phyloP scores from a whole-genome alignment of 2,797 vertebrate species.

The Parambassis ranga region DNA sequence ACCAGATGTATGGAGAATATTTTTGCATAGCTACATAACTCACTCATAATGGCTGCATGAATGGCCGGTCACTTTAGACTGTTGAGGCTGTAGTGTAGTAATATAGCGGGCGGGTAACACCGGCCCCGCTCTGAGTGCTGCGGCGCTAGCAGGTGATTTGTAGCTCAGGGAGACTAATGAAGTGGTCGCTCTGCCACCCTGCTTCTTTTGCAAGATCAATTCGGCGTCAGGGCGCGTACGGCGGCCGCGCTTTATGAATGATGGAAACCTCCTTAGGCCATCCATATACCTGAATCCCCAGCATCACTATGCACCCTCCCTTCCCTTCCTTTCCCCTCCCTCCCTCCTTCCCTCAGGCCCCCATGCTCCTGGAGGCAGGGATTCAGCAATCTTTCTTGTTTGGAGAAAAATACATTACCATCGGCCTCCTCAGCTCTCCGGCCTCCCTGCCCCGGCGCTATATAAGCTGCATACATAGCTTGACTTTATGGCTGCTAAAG shows the following conservation, averaged over 20 bases:
- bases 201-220: slow-evolving; percentile 89
- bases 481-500: slow-evolving; percentile 24
- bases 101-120: slow-evolving; percentile 60
- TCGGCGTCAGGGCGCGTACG: slow-evolving; percentile 73
- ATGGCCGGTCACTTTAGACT: slow-evolving; percentile 61
- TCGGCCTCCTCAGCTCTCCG: slow-evolving; percentile 45
- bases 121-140: slow-evolving; percentile 68
- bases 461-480: slow-evolving; percentile 6
- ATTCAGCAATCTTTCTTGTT: slow-evolving; percentile 83
- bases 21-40: slow-evolving; percentile 70
- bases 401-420: slow-evolving; percentile 81
- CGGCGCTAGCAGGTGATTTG: slow-evolving; percentile 80
- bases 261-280: slow-evolving; percentile 86
- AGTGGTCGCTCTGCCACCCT: slow-evolving; percentile 85
- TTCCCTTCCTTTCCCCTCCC: no score
- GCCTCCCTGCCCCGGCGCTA: slow-evolving; percentile 40
- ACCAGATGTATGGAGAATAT: slow-evolving; percentile 47
- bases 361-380: slow-evolving; percentile 76
- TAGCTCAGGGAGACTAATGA: slow-evolving; percentile 85
- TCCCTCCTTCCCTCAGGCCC: slow-evolving; percentile 3
- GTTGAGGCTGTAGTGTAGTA: slow-evolving; percentile 52
- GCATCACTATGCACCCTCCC: slow-evolving; percentile 54
- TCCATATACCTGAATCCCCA: slow-evolving; percentile 79
- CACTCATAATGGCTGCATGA: slow-evolving; percentile 71
- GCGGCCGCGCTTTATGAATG: slow-evolving; percentile 83